These are phyloP conservation scores for Pungitius pungitius DNA, from an alignment of 2,113 vertebrate genomes.

Conservation along the genomic window DNA sequence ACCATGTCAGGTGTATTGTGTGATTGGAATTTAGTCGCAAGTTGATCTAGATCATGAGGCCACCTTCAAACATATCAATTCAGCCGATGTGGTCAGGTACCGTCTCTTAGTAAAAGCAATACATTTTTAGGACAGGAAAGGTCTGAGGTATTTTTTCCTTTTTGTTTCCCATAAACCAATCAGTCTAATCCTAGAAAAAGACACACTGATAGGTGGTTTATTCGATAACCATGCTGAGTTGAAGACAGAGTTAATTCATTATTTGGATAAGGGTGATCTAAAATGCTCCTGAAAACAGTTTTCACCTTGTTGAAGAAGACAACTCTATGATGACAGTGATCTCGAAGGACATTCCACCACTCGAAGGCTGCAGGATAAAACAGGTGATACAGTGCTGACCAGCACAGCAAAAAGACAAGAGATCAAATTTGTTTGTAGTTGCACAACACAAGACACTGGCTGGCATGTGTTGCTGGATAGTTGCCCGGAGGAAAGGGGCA, in stretches of 20 bases:
- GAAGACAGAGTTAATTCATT: neutral
- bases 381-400: conserved; percentile 20
- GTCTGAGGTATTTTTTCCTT: neutral
- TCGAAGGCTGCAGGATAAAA: conserved; percentile 16
- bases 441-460: conserved; percentile 52
- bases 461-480: conserved; percentile 56
- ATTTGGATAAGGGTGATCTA: neutral
- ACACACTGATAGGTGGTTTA: neutral
- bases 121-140: neutral
- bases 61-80: conserved; percentile 1
- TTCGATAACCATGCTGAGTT: neutral
- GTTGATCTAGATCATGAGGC: neutral
- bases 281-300: conserved; percentile 12
- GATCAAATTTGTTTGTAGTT: conserved; percentile 41
- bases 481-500: conserved; percentile 52
- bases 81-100: neutral
- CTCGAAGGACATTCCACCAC: conserved; percentile 39
- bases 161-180: neutral
- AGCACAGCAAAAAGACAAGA: conserved; percentile 22
- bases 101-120: neutral
- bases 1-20: neutral
- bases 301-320: conserved; percentile 18
- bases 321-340: conserved; percentile 17
- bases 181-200: neutral
- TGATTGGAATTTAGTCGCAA: neutral